phyloP scores from a whole-genome alignment of 2,888 invertebrate genomes.

The Stenodema calcarata region DNA sequence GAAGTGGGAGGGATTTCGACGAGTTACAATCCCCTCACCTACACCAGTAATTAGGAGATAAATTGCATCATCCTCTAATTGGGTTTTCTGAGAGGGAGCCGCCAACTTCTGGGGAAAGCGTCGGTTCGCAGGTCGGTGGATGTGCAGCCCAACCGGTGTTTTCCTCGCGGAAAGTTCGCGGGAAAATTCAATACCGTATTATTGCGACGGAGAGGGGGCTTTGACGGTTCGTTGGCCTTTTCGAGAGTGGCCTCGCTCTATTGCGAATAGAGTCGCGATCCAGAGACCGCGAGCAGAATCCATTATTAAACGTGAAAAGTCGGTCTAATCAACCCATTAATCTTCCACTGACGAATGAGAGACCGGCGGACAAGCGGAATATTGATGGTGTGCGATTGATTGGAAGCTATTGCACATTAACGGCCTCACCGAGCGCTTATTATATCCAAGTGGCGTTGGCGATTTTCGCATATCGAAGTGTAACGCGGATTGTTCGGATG shows the following conservation, averaged over 20 bases:
- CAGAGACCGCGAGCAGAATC: background rate
- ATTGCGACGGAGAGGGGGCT: background rate
- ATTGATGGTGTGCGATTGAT: too few relatives aligned
- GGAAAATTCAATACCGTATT: background rate
- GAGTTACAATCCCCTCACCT: conserved; percentile 30
- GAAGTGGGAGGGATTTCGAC: background rate
- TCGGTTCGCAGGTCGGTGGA: background rate
- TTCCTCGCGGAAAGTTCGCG: background rate
- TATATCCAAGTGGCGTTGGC: too few relatives aligned
- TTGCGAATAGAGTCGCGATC: too few relatives aligned
- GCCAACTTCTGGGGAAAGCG: conserved; percentile 6
- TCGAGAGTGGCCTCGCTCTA: too few relatives aligned
- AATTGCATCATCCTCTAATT: conserved; percentile 42
- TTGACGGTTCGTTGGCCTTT: background rate
- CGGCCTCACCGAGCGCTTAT: too few relatives aligned
- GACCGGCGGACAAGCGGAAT: background rate
- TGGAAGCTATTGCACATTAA: too few relatives aligned
- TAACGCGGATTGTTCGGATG: too few relatives aligned
- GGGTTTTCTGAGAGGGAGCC: conserved; percentile 1
- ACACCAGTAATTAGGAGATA: conserved; percentile 35
- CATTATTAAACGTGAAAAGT: background rate
- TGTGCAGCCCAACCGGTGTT: background rate
- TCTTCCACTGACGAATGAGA: background rate
- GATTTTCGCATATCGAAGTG: too few relatives aligned
- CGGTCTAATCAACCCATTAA: background rate